Conservation (phyloP, 2,113 vertebrate genomes). For the Thalassarche chlororhynchos region DNA sequence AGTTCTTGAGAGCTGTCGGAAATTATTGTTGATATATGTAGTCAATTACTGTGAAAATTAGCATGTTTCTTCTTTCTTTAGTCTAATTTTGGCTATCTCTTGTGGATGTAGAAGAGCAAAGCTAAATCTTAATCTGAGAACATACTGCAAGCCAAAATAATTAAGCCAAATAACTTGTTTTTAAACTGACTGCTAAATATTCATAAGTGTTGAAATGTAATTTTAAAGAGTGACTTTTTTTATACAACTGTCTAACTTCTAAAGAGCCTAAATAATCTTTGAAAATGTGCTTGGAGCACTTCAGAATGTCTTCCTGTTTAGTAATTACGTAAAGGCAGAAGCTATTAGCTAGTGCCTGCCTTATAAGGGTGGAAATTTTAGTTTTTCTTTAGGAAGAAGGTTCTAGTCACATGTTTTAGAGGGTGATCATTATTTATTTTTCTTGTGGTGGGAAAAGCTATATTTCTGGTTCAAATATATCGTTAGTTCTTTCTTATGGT, state of each 20-base stretch:
- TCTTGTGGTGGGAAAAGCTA: fast-evolving
- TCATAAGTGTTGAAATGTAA: neutral
- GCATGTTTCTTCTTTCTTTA: neutral
- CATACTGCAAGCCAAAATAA: neutral
- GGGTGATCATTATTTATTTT: neutral
- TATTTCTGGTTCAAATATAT: neutral
- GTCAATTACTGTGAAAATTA: neutral
- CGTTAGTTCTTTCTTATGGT: neutral
- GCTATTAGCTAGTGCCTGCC: neutral
- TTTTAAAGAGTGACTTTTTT: neutral
- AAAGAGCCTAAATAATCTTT: neutral
- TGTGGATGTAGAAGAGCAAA: neutral
- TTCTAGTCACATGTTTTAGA: neutral
- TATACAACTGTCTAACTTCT: neutral
- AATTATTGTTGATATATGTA: neutral
- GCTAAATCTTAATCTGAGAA: neutral
- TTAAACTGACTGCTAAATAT: neutral
- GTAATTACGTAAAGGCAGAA: neutral
- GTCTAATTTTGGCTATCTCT: neutral
- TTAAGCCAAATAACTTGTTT: neutral
- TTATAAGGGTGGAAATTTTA: neutral
- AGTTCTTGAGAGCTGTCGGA: neutral
- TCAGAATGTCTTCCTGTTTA: neutral
- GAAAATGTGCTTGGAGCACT: neutral
- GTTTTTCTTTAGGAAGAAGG: neutral